Base-by-base conservation (phyloP, 1,140 invertebrate genomes). In the Hyles vespertilio region DNA sequence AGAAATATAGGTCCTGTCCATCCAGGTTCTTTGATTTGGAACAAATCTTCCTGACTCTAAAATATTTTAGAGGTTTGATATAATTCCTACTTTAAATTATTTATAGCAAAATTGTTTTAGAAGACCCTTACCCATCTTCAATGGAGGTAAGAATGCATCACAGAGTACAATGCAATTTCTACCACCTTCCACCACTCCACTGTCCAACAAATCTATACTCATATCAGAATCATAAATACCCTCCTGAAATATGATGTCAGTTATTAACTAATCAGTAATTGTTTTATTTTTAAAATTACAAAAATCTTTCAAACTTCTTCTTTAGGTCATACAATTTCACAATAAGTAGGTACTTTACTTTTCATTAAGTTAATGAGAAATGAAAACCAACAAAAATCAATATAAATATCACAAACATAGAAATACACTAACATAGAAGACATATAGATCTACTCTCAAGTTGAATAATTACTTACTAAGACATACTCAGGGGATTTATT, bases 221-320 rank as follows among this genome's bases (percentile, higher is more conserved):
- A 89, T 70, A 46, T 91, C 90, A 50, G 89, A 90, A 75, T 95
- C 94, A 34, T 90, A 88, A 9, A 94, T 89, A 40, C 93, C 93
- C 61, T 93, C 86, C 86, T 89, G 71, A 46, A 75, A 33, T 22
- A 22, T 22, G 22, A 22, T 22, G 22, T 22, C 22, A 22, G 22
- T 22, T 22, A 22, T 22, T 22, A 22, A 22, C 2, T 22, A 22
- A 22, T 22, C 22, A 0, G 22, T 22, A 22, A 22, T 22, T 2
- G 22, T 1, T 22, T 1, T 22, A 22, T 22, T 22, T 22, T 22
- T 22, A 22, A 22, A 22, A 22, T 22, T 22, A 22, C 22, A 22
- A 22, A 22, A 22, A 22, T 1, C 0, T 1, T 1, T 22, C 22
- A 22, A 22, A 1, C 22, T 1, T 22, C 2, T 22, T 22, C 22